Base-by-base conservation (phyloP, 2,113 vertebrate species). In the Poecile atricapillus region DNA sequence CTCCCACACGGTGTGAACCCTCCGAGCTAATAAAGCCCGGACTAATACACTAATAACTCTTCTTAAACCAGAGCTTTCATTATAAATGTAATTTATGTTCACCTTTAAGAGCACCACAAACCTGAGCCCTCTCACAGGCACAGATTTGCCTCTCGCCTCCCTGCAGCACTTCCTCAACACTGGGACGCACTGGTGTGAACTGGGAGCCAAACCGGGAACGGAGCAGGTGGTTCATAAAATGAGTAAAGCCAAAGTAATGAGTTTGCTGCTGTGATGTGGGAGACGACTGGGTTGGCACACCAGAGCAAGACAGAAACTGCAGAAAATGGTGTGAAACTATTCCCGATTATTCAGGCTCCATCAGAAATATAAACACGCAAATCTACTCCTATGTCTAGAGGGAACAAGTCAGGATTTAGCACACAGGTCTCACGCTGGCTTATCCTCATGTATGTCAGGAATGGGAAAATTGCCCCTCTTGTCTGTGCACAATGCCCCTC, bases 21-120 rank as follows among this genome's bases (percentile, higher is more conserved):
- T 52, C 87, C 0, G 8, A 47, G 93, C 86, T 83, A 60, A 87
- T 94, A 95, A 96, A 96, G 83, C 81, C 47, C 33, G 7, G 76
- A 55, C 91, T 87, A 89, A 91, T 33, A 5, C 83, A 58, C 79
- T 74, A 93, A 93, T 89, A 89, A 85, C 90, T 60, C 91, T 78
- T 62, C 94, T 79, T 94, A 97, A 97, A 89, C 67, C 88, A 44
- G 89, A 80, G 86, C 83, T 95, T 94, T 96, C 93, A 44, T 94
- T 96, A 88, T 62, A 83, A 91, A 89, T 31, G 64, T 90, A 87
- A 93, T 96, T 96, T 93, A 90, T 52, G 60, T 68, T 90, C 87
- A 49, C 65, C 89, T 88, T 64, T 49, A 89, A 82, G 84, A 90
- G 67, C 60, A 47, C 60, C 37, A 35, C 77, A 89, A 85, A 23